Evolutionary conservation across 2,797 vertebrate genomes (phyloP).

Genomic region (Momotus momota): DNA sequence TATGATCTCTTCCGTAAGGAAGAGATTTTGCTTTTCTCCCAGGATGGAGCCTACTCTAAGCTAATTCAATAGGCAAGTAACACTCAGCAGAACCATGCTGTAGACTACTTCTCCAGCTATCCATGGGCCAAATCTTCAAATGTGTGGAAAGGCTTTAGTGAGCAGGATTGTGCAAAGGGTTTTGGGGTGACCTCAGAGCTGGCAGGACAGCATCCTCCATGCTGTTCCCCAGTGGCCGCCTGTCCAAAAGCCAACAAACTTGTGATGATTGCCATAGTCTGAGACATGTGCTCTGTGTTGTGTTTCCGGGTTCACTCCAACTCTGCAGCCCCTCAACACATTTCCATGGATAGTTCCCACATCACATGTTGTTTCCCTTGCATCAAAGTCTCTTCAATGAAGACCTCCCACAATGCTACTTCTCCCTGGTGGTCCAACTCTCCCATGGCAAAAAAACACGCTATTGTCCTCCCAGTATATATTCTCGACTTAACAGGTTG

Average conservation of each 20-base stretch:
- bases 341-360: rapidly evolving
- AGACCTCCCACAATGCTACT: background rate
- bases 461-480: background rate
- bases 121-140: background rate
- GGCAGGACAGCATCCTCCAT: background rate
- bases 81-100: background rate
- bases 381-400: background rate
- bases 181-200: background rate
- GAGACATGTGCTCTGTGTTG: background rate
- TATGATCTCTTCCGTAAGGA: background rate
- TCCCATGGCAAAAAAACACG: background rate
- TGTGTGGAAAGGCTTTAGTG: background rate
- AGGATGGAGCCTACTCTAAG: background rate
- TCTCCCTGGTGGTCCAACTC: background rate
- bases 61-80: background rate
- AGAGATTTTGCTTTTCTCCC: background rate
- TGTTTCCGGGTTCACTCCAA: background rate
- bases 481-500: background rate
- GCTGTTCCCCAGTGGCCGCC: rapidly evolving
- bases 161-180: background rate
- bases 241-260: background rate
- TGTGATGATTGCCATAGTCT: background rate
- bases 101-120: background rate
- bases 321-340: rapidly evolving
- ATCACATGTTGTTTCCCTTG: background rate